Conservation (phyloP, 2,797 vertebrate genomes). For the Pyrocephalus nanus region DNA sequence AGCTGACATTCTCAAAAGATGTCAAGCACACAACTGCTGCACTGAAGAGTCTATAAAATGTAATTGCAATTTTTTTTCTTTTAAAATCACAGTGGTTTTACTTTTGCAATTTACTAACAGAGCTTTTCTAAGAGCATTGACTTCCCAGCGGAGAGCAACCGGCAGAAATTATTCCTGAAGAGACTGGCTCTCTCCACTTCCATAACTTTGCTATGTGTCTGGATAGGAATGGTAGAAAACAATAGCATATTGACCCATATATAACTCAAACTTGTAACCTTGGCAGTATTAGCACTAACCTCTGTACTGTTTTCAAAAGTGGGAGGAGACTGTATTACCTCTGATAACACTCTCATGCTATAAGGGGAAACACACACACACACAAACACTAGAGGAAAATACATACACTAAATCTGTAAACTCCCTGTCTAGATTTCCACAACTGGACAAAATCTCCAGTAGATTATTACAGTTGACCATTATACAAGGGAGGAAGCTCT, state of each 20-base stretch:
- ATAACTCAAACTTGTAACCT: background rate
- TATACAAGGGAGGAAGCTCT: background rate
- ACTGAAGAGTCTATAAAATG: background rate
- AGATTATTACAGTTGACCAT: background rate
- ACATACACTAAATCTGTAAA: background rate
- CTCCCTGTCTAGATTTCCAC: background rate
- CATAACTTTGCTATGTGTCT: background rate
- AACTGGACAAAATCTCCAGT: background rate
- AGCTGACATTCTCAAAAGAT: background rate
- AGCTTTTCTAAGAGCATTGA: background rate
- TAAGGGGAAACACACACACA: too few species aligned
- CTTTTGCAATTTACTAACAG: background rate
- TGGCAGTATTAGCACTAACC: background rate
- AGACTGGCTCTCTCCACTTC: background rate
- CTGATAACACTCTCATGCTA: background rate
- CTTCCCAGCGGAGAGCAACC: background rate
- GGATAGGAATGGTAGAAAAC: background rate
- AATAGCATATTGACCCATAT: background rate
- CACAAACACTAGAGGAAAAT: background rate
- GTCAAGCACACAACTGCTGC: background rate
- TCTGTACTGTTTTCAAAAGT: background rate
- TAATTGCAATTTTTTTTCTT: background rate
- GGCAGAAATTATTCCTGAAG: background rate
- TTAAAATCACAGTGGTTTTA: background rate
- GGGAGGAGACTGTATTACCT: background rate